These are phyloP conservation scores for Dolichomitus sp. DNA, from an alignment of 2,888 invertebrate genomes.

Conservation along the genomic window DNA sequence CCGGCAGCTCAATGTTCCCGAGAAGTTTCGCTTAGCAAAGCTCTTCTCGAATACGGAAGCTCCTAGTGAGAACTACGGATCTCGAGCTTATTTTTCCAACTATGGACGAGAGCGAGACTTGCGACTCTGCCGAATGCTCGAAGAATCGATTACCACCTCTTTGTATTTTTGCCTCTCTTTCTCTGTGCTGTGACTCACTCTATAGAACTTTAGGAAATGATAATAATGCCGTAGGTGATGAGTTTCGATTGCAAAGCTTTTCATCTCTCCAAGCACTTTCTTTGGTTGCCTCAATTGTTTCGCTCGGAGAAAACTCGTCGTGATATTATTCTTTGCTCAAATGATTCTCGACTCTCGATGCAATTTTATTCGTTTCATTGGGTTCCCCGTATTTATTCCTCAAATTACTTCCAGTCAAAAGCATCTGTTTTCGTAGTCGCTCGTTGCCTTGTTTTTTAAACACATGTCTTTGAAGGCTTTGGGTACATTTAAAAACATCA, in stretches of 20 bases:
- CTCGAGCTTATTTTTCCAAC: conserved; percentile 53
- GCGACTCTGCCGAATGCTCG: conserved; percentile 47
- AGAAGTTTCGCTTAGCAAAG: conserved; percentile 44
- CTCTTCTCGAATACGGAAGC: conserved; percentile 30
- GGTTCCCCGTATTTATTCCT: background rate
- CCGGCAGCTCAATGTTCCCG: conserved; percentile 37
- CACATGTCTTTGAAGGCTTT: conserved; percentile 2
- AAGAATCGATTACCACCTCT: conserved; percentile 45
- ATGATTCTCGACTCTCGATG: conserved; percentile 24
- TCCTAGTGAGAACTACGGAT: conserved; percentile 5
- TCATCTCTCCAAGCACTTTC: conserved; percentile 32
- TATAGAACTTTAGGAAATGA: conserved; percentile 29
- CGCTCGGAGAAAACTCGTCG: background rate
- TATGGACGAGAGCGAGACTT: conserved; percentile 17
- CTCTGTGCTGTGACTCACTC: background rate
- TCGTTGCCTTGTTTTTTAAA: background rate
- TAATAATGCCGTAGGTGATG: conserved; percentile 47
- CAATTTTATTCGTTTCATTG: conserved; percentile 43
- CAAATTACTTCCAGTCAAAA: conserved; percentile 25
- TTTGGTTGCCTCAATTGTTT: conserved; percentile 5
- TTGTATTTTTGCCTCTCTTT: background rate
- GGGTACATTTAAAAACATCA: conserved; percentile 15
- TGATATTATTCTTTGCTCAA: conserved; percentile 15
- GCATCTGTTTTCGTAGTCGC: background rate
- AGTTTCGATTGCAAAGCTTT: conserved; percentile 47